Conservation (phyloP, 2,888 invertebrate genomes). For the Drosophila infuscata region DNA sequence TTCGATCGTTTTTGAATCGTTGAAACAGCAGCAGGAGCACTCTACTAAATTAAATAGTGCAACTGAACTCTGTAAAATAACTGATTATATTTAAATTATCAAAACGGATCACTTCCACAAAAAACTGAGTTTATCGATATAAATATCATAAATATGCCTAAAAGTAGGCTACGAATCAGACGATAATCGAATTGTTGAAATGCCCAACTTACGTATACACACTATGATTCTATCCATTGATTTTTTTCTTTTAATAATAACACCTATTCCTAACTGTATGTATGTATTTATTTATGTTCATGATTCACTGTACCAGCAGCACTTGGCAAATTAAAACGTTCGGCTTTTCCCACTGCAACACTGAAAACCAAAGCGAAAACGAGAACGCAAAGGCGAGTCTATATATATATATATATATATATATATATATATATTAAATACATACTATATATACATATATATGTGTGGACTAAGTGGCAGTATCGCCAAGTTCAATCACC, state of each 20-base stretch:
- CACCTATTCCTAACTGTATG: not conserved
- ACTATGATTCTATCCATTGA: not conserved
- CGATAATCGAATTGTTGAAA: not conserved
- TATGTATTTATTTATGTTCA: not conserved
- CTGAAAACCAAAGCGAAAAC: constrained; percentile 26
- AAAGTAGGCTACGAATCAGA: not conserved
- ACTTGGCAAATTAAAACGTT: not conserved
- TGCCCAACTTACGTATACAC: not conserved
- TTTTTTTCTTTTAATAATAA: not conserved
- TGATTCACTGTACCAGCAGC: not conserved
- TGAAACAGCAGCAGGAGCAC: not conserved
- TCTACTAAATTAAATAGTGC: not conserved
- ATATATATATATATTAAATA: not conserved
- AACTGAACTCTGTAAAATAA: not conserved
- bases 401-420: not conserved
- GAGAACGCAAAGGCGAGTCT: constrained; percentile 27
- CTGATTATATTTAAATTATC: not conserved
- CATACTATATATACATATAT: not conserved
- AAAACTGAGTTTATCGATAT: not conserved
- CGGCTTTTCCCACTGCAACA: constrained; percentile 10
- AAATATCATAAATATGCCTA: not conserved
- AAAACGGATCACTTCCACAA: not conserved
- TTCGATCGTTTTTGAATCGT: not conserved
- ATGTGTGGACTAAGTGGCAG: constrained; percentile 24
- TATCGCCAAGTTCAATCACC: constrained; percentile 69